Conservation (phyloP, 2,888 invertebrate species). For the Hipparchia sbordonii region DNA sequence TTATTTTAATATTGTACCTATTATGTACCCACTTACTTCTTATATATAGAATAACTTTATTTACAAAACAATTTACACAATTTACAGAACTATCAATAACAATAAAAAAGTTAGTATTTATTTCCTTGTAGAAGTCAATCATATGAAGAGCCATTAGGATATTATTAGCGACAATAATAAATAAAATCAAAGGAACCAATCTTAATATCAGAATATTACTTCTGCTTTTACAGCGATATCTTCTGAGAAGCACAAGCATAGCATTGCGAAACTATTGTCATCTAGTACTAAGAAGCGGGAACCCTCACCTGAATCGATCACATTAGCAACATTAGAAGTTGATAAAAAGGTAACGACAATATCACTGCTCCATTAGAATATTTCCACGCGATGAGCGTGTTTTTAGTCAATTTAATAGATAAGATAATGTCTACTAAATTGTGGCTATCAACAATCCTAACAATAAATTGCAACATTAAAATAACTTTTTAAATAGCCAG, state of each 20-base stretch:
- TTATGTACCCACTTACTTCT: no score
- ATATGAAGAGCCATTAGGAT: no score
- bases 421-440: neutral
- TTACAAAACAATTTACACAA: neutral
- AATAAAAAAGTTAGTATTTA: no score
- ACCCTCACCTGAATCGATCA: constrained; percentile 54
- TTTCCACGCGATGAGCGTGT: constrained; percentile 36
- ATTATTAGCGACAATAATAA: no score
- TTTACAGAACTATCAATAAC: no score
- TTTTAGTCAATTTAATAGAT: constrained; percentile 18
- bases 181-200: neutral
- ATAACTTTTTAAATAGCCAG: neutral
- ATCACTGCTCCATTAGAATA: constrained; percentile 6
- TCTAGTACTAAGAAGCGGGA: constrained; percentile 52
- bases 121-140: no score
- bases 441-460: neutral
- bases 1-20: no score
- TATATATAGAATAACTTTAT: neutral
- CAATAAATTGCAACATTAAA: neutral
- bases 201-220: neutral
- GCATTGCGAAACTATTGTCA: constrained; percentile 53
- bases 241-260: constrained; percentile 55
- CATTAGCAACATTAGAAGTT: constrained; percentile 50
- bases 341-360: constrained; percentile 51
- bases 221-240: constrained; percentile 49